Percentiles rank a stretch among this genome's conserved stretches.
phyloP scores from a whole-genome alignment of 1,140 invertebrate species.

The Latrodectus geometricus region DNA sequence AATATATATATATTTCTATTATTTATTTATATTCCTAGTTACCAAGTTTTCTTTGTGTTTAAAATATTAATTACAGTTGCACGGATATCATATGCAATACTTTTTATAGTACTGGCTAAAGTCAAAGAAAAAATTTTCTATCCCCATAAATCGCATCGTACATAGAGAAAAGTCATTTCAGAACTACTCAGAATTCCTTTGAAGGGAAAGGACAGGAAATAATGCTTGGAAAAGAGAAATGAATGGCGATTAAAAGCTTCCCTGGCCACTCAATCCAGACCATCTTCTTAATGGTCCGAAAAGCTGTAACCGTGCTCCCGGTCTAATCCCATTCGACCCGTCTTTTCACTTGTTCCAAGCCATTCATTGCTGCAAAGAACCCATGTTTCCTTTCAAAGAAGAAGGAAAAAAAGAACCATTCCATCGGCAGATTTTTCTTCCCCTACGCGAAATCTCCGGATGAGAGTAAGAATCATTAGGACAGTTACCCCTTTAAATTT shows the following conservation, averaged over 20 bases:
- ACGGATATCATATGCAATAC: no score
- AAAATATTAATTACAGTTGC: no score
- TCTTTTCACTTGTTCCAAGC: conserved; percentile 16
- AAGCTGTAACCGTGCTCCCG: conserved; percentile 25
- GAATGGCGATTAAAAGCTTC: conserved; percentile 41
- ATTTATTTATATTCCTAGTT: no score
- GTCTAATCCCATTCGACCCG: conserved; percentile 23
- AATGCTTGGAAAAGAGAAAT: conserved; percentile 44
- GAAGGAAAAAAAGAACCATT: conserved; percentile 12
- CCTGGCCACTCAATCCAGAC: conserved; percentile 10
- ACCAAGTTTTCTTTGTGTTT: no score
- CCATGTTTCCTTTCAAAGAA: conserved; percentile 8
- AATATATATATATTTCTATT: no score
- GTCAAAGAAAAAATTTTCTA: neutral
- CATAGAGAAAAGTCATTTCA: neutral
- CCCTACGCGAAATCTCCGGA: neutral
- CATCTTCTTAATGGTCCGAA: conserved; percentile 54
- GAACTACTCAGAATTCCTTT: neutral
- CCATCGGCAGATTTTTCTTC: neutral
- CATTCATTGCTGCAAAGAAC: conserved; percentile 2
- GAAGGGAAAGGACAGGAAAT: neutral
- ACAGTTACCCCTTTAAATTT: no score
- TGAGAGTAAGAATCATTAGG: no score
- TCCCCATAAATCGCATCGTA: no score
- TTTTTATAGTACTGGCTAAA: neutral